Base-by-base conservation (phyloP, 2,113 vertebrate genomes). In the Salvator merianae region DNA sequence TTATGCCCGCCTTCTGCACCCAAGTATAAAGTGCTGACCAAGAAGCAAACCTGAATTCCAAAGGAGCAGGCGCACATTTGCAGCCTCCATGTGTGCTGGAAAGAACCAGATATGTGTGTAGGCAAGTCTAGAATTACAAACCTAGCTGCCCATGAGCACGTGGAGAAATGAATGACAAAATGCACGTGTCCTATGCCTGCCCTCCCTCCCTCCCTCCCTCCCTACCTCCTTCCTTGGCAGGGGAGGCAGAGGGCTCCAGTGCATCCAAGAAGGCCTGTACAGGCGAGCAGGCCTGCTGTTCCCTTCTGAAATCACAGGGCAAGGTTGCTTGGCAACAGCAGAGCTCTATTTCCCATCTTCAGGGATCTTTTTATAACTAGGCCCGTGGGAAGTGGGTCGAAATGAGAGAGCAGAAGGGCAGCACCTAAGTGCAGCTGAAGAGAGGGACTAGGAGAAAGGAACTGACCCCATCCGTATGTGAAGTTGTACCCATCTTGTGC, bases 351-450 rank as follows among this genome's bases (percentile, higher is more conserved):
- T 59, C 71, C 76, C 55, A 34, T 70, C 65, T n/a, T 9, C 72
- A 76, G 62, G 70, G 63, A 75, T 68, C 84, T 77, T 82, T 71
- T 43, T 69, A 77, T 77, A 86, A 66, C 63, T 12, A 68, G 74
- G 36, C 72, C 63, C 5, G 36, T 86, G 85, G 72, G 79, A 69
- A 43, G 79, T 40, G n/a, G 65, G 63, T 75, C 26, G 36, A 7
- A 10, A 73, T 40, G 65, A 43, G 34, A 38, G 43, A 32, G 74
- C 24, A 24, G 20, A 36, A 13, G 63, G 63, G 22, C 3, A 62
- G 32, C 10, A 20, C 14, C 32, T 36, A 12, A 20, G 5, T 53
- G 50, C 63, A 24, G 65, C 32, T 43, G 40, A 63, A 12, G 9
- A 55, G 34, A 22, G 71, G 43, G 9, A 1, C 13, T 26, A 68